phyloP scores from a whole-genome alignment of 2,888 invertebrate genomes.

The Schrankia costaestrigalis region DNA sequence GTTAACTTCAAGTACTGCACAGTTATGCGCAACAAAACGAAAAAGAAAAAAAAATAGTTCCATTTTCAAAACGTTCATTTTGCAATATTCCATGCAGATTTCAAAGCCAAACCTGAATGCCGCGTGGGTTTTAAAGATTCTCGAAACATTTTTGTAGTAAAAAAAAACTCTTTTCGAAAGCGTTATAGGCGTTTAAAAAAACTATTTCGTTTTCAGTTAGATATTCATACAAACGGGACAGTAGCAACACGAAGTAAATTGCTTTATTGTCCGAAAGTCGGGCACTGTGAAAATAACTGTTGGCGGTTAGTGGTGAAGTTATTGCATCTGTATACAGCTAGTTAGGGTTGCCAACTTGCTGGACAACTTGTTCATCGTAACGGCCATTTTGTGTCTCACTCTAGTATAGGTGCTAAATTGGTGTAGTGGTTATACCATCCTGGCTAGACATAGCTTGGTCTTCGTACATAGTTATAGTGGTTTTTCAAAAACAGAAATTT shows the following conservation, averaged over 20 bases:
- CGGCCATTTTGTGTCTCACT: no score
- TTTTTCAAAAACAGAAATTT: no score
- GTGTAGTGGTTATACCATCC: no score
- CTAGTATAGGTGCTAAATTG: no score
- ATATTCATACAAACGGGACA: slow-evolving; percentile 33
- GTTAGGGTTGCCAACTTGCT: slow-evolving; percentile 1
- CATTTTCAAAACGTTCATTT: background rate
- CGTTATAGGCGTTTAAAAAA: slow-evolving; percentile 20
- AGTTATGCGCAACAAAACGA: no score
- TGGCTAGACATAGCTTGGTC: no score
- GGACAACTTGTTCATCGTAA: slow-evolving; percentile 1
- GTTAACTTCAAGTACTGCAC: no score
- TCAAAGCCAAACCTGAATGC: slow-evolving; percentile 11
- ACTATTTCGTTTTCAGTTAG: slow-evolving; percentile 20
- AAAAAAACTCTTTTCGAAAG: slow-evolving; percentile 12
- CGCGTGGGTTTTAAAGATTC: slow-evolving; percentile 20
- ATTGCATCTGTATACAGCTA: slow-evolving; percentile 10
- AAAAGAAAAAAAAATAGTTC: background rate
- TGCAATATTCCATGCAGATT: slow-evolving; percentile 1
- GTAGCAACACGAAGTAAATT: slow-evolving; percentile 42
- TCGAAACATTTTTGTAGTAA: slow-evolving; percentile 16
- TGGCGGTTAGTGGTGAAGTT: slow-evolving; percentile 35
- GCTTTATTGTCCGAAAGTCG: slow-evolving; percentile 57
- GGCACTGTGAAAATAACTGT: slow-evolving; percentile 57
- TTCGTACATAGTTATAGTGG: no score